Evolutionary conservation across 2,797 vertebrate species (phyloP), one percentile per base, ranked within the genome.

Genomic region (Alcedo quadribrachys): DNA sequence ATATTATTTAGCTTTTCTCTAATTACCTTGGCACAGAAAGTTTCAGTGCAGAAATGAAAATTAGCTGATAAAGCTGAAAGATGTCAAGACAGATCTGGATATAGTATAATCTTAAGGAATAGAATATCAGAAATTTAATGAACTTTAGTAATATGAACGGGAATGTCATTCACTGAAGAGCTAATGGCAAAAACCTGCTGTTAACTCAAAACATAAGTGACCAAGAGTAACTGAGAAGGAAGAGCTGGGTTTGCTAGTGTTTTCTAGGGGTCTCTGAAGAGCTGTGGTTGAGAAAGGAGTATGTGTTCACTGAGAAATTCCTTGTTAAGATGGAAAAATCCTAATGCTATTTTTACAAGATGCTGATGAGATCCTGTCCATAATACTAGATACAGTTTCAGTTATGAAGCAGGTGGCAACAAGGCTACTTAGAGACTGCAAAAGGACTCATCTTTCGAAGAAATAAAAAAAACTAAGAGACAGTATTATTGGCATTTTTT

Each of bases 1-100:
- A 32, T 80, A 65, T 89, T 88, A 53, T 88, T 84, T 91, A 55
- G 58, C 40, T 90, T 88, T 89, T 87, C 54, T 66, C 43, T 83
- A 57, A 81, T 86, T 92, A 90, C 28, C 9, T 93, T 66, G 48
- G 28, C 63, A 76, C 22, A 75, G 62, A 73, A 81, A n/a, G 6
- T 65, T 75, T 81, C 27, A 81, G 3, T 40, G 80, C 22, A 88
- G 63, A 89, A 84, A 84, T 79, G 3, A 89, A 68, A 66, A 87
- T 63, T 33, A 85, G 40, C 27, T 94, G 33, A 86, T 81, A 90
- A 90, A 81, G n/a, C 35, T 81, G 60, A 71, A 89, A 83, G 40
- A 45, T 2, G 1, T 74, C 2, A 42, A 54, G 30, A 51, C n/a
- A 79, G 40, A 78, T 61, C 27, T 89, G 33, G 61, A 14, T 75